A percentile compares a stretch with the other conserved stretches of the same genome.
These are phyloP conservation scores for Diadegma fenestrale DNA, from an alignment of 2,888 invertebrate genomes.

Conservation along the genomic window DNA sequence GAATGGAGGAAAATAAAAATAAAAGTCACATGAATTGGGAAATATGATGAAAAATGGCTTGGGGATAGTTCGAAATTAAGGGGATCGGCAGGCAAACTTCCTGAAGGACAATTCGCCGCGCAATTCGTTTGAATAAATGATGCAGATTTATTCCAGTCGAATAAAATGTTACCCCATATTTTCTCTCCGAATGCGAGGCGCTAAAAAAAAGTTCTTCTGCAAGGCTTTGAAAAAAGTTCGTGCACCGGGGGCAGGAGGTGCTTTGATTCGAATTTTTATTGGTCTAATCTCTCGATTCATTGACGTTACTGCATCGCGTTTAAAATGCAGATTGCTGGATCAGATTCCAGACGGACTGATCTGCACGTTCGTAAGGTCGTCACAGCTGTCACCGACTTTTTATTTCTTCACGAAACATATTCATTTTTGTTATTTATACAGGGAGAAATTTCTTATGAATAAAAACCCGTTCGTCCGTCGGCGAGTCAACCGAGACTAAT, in stretches of 20 bases:
- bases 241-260: neutral
- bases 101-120: too few species aligned
- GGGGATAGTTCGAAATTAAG: too few species aligned
- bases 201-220: neutral
- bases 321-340: slow-evolving; percentile 26
- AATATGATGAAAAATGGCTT: too few species aligned
- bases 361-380: slow-evolving; percentile 55
- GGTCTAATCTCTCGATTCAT: slow-evolving; percentile 55
- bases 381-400: slow-evolving; percentile 46
- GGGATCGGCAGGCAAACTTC: too few species aligned
- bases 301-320: slow-evolving; percentile 46
- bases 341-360: slow-evolving; percentile 53
- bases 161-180: neutral
- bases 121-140: neutral
- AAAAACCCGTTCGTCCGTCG: slow-evolving; percentile 60
- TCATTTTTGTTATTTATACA: neutral
- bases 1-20: neutral
- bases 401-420: slow-evolving; percentile 17
- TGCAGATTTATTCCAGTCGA: too few species aligned
- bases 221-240: too few species aligned
- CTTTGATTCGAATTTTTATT: slow-evolving; percentile 44
- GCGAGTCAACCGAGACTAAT: slow-evolving; percentile 52
- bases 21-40: neutral
- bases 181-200: neutral
- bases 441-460: slow-evolving; percentile 24